Percentiles rank a stretch among this genome's conserved stretches.
Conservation (phyloP, 2,888 invertebrate genomes). For the Machimus rusticus region DNA sequence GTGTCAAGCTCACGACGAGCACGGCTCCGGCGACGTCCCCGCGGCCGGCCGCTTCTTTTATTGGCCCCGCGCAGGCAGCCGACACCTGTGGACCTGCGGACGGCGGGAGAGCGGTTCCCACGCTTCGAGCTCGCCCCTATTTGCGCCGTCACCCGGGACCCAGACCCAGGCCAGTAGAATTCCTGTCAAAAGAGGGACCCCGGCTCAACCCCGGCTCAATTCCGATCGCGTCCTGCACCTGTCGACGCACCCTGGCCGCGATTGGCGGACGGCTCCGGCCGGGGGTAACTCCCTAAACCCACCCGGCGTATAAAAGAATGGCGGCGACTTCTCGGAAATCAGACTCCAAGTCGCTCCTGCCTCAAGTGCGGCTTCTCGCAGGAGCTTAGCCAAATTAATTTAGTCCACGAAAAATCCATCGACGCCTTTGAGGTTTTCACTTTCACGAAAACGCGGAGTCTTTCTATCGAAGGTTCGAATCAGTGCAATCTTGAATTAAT, state of each 20-base stretch:
- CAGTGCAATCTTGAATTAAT: background rate
- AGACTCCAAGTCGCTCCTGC: background rate
- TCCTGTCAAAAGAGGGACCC: background rate
- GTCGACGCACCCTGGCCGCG: background rate
- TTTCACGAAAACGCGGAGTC: background rate
- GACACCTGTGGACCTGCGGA: constrained; percentile 1
- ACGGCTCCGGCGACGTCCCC: background rate
- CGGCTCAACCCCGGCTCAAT: background rate
- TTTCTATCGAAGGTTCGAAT: background rate
- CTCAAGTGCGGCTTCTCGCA: background rate
- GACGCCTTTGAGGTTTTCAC: background rate
- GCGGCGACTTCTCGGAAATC: background rate
- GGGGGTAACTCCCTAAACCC: background rate
- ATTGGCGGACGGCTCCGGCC: background rate
- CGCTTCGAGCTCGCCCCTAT: background rate
- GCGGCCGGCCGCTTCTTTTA: background rate
- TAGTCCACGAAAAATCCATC: background rate
- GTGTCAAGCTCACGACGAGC: constrained; percentile 10
- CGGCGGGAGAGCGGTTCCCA: background rate
- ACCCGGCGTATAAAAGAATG: background rate
- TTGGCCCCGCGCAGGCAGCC: background rate
- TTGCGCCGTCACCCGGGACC: background rate
- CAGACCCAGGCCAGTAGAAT: background rate
- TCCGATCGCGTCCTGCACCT: background rate
- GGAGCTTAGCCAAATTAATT: background rate